Base-by-base conservation (phyloP, 2,113 vertebrate species). In the Saccopteryx bilineata region DNA sequence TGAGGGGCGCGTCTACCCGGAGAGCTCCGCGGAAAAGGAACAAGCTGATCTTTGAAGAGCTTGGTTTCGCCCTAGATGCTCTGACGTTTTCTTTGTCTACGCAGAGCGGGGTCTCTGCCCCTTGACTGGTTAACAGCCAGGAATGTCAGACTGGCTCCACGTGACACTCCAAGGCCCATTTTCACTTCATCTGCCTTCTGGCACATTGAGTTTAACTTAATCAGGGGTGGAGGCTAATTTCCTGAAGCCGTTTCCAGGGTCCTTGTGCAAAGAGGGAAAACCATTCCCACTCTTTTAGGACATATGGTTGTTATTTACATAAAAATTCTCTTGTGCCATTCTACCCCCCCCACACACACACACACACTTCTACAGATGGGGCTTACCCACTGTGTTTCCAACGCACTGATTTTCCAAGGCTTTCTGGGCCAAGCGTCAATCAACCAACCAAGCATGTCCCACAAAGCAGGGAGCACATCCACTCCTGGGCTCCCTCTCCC, bases 261-360 rank as follows among this genome's bases (percentile, higher is more conserved):
- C 94, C 82, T 91, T 61, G 72, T 46, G 89, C 54, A 69, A 10
- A 82, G 84, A 61, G 56, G n/a, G 91, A 54, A 82, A 94, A 52
- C 71, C 26, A 3, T 58, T 92, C 52, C n/a, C 93, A 65, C 52
- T 83, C 82, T 76, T 50, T 9, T 1, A 14, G n/a, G 88, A 91
- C 97, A 96, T 96, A 15, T 96, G 97, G 88, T 91, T 93, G 82
- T 48, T 75, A 93, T 97, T 96, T 96, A 96, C 2, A 31, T 12
- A 18, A 58, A 72, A 76, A 12, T 86, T 65, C 90, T 50, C 90
- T 5, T 0, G 26, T 83, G 88, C 85, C 95, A n/a, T 80, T 84
- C 71, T 63, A 74, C 6, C 2, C 15, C 52, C 26, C 79, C 33
- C 3, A 18, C 71, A 14, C 12, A 39, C 39, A 39, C 39, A 39